phyloP scores from a whole-genome alignment of 2,888 invertebrate species.

The Rhyacophila evoluta region DNA sequence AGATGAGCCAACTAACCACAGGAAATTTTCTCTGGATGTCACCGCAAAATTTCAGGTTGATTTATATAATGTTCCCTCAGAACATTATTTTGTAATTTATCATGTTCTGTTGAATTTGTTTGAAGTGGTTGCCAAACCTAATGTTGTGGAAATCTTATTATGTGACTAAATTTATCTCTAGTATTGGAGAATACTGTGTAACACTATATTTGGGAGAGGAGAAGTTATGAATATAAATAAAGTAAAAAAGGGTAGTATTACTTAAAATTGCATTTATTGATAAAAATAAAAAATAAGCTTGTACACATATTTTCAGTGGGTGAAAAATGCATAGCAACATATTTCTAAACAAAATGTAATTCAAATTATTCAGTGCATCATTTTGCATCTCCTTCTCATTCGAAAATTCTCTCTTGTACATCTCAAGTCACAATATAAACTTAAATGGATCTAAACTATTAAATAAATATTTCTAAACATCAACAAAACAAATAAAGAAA shows the following conservation, averaged over 20 bases:
- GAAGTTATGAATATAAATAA: not conserved
- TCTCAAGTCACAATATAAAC: constrained; percentile 26
- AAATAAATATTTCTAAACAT: constrained; percentile 51
- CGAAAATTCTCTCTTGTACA: constrained; percentile 9
- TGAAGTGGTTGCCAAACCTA: too few relatives aligned
- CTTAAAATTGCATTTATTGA: constrained; percentile 47
- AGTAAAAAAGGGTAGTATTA: not conserved
- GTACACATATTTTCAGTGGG: constrained; percentile 28
- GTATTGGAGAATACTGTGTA: too few relatives aligned
- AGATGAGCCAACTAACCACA: too few relatives aligned
- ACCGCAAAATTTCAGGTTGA: too few relatives aligned
- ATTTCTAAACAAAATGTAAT: constrained; percentile 38
- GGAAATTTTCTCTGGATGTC: too few relatives aligned
- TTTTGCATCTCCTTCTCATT: not conserved
- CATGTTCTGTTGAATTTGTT: too few relatives aligned
- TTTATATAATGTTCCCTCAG: too few relatives aligned
- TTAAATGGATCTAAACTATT: constrained; percentile 39
- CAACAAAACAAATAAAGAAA: constrained; percentile 36
- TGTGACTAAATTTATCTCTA: too few relatives aligned
- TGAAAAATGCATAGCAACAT: constrained; percentile 28
- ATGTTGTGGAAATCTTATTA: too few relatives aligned
- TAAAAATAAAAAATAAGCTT: constrained; percentile 47
- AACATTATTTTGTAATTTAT: too few relatives aligned
- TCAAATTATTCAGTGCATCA: constrained; percentile 37
- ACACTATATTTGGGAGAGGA: too few relatives aligned